Conservation (phyloP, 2,888 invertebrate species). For the Carcina quercana region DNA sequence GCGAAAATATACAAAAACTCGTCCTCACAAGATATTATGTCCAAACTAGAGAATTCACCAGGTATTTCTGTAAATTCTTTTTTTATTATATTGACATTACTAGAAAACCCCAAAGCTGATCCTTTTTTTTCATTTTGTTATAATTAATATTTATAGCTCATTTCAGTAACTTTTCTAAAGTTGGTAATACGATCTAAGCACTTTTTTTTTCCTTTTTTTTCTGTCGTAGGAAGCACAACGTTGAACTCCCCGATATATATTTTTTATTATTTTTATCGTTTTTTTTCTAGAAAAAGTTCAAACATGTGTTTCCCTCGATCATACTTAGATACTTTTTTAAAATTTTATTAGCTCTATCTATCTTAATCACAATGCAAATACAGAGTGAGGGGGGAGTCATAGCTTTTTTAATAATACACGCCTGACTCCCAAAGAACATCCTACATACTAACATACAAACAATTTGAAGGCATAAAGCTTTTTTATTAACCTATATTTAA, state of each 20-base stretch:
- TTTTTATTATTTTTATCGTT: too few species aligned
- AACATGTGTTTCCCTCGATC: slow-evolving; percentile 32
- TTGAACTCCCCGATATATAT: too few species aligned
- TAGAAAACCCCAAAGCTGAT: slow-evolving; percentile 50
- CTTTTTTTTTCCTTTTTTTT: slow-evolving; percentile 32
- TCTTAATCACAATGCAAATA: slow-evolving; percentile 61
- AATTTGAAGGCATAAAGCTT: slow-evolving; percentile 71
- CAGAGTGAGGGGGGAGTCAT: slow-evolving; percentile 42
- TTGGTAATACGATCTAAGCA: slow-evolving; percentile 59
- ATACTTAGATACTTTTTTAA: slow-evolving; percentile 40
- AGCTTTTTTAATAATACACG: slow-evolving; percentile 52
- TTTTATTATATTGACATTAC: slow-evolving; percentile 44
- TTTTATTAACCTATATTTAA: slow-evolving; percentile 59
- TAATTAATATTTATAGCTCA: slow-evolving; percentile 21
- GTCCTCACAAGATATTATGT: slow-evolving; percentile 19
- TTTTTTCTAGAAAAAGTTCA: too few species aligned
- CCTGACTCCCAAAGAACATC: slow-evolving; percentile 43
- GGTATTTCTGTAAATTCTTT: too few species aligned
- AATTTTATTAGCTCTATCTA: slow-evolving; percentile 61
- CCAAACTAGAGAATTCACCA: slow-evolving; percentile 28
- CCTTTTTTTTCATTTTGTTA: slow-evolving; percentile 29
- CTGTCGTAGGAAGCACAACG: slow-evolving; percentile 29
- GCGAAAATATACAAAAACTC: slow-evolving; percentile 45
- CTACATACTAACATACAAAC: slow-evolving; percentile 65
- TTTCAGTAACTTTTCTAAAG: slow-evolving; percentile 39